These are phyloP conservation scores for Forbesichthys papilliferus DNA, from an alignment of 2,113 vertebrate species.

Conservation along the genomic window DNA sequence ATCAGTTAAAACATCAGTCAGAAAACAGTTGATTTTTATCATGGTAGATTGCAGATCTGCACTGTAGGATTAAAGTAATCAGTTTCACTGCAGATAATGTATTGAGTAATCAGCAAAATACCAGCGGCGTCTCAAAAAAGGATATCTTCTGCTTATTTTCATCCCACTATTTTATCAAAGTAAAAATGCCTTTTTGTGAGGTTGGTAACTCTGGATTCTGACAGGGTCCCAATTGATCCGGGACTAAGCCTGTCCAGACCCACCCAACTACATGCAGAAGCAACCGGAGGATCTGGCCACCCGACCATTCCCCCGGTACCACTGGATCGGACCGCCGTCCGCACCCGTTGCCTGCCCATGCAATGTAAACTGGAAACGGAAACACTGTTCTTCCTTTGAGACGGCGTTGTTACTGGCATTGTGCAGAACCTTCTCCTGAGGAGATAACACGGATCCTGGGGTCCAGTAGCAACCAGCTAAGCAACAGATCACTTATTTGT, in stretches of 20 bases:
- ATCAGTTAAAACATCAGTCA: not conserved
- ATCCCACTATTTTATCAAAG: not conserved
- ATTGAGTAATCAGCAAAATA: not conserved
- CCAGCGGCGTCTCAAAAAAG: not conserved
- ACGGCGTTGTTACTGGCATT: slow-evolving; percentile 54
- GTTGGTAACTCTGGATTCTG: slow-evolving; percentile 27
- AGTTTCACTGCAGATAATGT: too few species aligned
- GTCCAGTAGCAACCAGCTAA: not conserved
- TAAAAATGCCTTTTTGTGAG: not conserved
- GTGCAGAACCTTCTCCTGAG: slow-evolving; percentile 68
- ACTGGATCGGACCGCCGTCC: slow-evolving; percentile 11
- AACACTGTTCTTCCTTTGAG: slow-evolving; percentile 57
- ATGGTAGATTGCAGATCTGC: not conserved
- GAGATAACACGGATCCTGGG: not conserved
- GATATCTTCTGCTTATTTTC: not conserved
- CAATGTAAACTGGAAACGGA: slow-evolving; percentile 68
- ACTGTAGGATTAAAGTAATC: too few species aligned
- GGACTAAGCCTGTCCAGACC: not conserved
- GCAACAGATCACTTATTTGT: not conserved
- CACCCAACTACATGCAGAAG: slow-evolving; percentile 42
- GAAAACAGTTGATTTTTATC: not conserved
- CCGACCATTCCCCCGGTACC: slow-evolving; percentile 15
- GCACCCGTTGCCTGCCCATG: not conserved
- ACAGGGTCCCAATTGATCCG: not conserved
- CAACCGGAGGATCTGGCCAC: slow-evolving; percentile 61